Evolutionary conservation across 2,888 invertebrate species (phyloP), one percentile per base, ranked within the genome.

Genomic region (Drosophila testacea): DNA sequence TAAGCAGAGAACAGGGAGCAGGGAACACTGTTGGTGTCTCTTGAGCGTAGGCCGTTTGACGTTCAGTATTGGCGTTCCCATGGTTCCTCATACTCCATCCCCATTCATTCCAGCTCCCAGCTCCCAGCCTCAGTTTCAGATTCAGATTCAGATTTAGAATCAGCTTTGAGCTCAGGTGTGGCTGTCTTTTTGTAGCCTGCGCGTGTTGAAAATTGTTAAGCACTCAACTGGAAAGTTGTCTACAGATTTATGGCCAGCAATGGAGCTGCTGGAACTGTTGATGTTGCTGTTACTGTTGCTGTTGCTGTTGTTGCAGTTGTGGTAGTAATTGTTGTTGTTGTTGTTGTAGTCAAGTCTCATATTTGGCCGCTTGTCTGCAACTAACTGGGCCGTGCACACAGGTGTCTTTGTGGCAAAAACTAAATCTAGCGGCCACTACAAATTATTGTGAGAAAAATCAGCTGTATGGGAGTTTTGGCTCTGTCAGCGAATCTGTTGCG

Each of bases 391-490:
- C 72, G 73, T 28, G 46, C 44, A 67, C 88, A 81, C 83, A 83
- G 86, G 83, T 83, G 83, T 83, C 89, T 83, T 68, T 69, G 75
- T 61, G 34, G 51, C 22, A 52, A 52, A 41, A 36, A 42, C 27
- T 13, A 61, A 50, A 69, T 74, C 83, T 74, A 88, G 73, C 87
- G 68, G 81, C 39, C 46, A 69, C 71, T 83, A 83, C 89, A 89
- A 83, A 87, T 88, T 83, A 83, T 83, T 83, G 89, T 89, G 87
- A 87, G 83, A 89, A 89, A 88, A 86, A 83, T 86, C 86, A 85
- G 77, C 77, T 83, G 66, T 67, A 73, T 74, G 79, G 74, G 65
- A 66, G 74, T 62, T 39, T 62, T 28, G 62, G 61, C 54, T 64
- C 68, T 76, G 79, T 73, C 79, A 74, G 69, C 75, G 41, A 64